Percentiles rank a stretch among this genome's conserved stretches.
These are phyloP conservation scores for Dicerorhinus sumatrensis DNA, from an alignment of 2,113 vertebrate genomes.

Conservation along the genomic window DNA sequence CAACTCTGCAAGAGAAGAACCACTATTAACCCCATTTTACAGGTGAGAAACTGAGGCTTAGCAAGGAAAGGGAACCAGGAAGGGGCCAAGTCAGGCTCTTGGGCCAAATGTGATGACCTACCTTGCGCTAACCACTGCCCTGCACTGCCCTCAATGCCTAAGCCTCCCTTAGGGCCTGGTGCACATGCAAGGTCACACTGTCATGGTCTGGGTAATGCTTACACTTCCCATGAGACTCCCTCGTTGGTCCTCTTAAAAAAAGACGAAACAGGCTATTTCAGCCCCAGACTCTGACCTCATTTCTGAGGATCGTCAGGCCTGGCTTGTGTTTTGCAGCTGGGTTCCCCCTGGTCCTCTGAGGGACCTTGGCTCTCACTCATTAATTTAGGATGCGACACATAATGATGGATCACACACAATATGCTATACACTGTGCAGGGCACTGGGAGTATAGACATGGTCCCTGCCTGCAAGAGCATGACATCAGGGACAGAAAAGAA, in stretches of 20 bases:
- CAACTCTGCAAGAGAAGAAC: neutral
- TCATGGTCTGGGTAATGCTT: neutral
- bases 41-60: neutral
- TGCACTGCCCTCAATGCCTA: neutral
- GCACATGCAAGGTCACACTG: fast-evolving
- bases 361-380: neutral
- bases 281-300: neutral
- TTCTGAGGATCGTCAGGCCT: neutral
- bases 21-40: neutral
- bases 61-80: neutral
- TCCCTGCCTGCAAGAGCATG: neutral
- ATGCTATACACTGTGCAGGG: neutral
- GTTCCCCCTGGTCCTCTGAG: neutral
- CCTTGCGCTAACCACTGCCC: neutral
- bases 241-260: neutral
- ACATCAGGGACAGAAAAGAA: neutral
- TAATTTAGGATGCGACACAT: neutral
- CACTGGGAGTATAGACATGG: neutral
- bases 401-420: neutral
- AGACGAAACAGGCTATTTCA: neutral
- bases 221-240: neutral
- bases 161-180: neutral
- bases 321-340: neutral
- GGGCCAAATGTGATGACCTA: neutral
- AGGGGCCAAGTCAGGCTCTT: neutral